These are phyloP conservation scores for Glossosoma conforme DNA, from an alignment of 1,140 invertebrate genomes.

Conservation along the genomic window DNA sequence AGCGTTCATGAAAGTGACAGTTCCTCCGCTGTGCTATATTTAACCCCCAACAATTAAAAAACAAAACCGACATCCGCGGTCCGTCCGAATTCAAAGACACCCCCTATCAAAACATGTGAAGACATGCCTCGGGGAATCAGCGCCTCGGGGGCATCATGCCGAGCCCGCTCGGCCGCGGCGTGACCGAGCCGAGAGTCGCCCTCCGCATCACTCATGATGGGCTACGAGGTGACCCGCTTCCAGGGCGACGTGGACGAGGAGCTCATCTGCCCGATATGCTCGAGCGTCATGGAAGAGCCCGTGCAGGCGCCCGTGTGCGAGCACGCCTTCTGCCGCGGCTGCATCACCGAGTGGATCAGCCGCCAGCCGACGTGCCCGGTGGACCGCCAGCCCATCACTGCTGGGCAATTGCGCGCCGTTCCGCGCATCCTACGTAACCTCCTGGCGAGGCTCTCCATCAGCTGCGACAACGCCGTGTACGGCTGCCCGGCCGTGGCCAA, in stretches of 20 bases:
- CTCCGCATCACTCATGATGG: too few relatives aligned
- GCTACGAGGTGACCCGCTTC: constrained; percentile 84
- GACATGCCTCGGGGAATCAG: too few relatives aligned
- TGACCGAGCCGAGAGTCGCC: too few relatives aligned
- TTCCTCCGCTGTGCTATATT: too few relatives aligned
- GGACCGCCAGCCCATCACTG: constrained; percentile 82
- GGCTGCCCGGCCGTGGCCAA: constrained; percentile 84
- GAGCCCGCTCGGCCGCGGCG: too few relatives aligned
- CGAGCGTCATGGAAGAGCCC: constrained; percentile 84
- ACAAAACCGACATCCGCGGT: too few relatives aligned
- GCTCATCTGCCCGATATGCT: constrained; percentile 87
- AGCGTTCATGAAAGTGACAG: too few relatives aligned
- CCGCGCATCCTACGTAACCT: constrained; percentile 90
- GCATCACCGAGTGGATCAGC: constrained; percentile 92
- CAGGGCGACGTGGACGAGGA: constrained; percentile 90
- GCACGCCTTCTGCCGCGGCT: constrained; percentile 90
- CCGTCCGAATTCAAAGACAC: too few relatives aligned
- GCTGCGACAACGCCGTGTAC: constrained; percentile 84
- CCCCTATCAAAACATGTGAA: too few relatives aligned
- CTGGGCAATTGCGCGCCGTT: constrained; percentile 80
- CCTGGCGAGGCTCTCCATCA: constrained; percentile 79
- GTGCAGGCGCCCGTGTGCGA: constrained; percentile 92
- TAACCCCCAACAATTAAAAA: too few relatives aligned
- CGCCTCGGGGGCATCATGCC: too few relatives aligned
- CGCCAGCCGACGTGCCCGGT: constrained; percentile 90